These are phyloP conservation scores for Mesorhabditis belari DNA, from an alignment of 2,888 invertebrate genomes.

Conservation along the genomic window DNA sequence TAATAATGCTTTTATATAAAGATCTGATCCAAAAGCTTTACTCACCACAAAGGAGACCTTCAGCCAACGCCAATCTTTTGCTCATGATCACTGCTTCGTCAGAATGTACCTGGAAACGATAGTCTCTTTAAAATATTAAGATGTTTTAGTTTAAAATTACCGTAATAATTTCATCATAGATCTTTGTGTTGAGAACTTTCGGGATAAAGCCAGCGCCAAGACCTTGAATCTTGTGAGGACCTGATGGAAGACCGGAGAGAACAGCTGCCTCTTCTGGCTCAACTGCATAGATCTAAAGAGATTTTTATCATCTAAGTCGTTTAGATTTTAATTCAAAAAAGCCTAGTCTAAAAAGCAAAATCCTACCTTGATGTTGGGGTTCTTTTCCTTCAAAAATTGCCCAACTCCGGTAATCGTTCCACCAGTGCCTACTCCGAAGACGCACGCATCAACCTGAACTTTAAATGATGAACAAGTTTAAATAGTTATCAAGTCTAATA, in stretches of 20 bases:
- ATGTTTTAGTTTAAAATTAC: neutral
- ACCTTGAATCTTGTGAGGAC: slow-evolving; percentile 50
- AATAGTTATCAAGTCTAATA: neutral
- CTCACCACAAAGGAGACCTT: slow-evolving; percentile 42
- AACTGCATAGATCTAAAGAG: slow-evolving; percentile 35
- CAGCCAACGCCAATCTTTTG: slow-evolving; percentile 36
- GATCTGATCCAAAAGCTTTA: neutral
- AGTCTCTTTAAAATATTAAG: too few species aligned
- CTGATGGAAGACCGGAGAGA: slow-evolving; percentile 36
- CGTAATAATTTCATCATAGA: slow-evolving; percentile 40
- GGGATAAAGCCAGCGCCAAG: slow-evolving; percentile 50
- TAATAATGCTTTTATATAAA: neutral
- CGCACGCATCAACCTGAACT: slow-evolving; percentile 33
- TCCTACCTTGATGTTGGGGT: slow-evolving; percentile 33
- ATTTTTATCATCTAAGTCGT: too few species aligned
- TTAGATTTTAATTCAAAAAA: neutral
- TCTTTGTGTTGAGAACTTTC: slow-evolving; percentile 28
- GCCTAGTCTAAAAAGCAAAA: neutral
- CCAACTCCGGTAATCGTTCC: slow-evolving; percentile 50
- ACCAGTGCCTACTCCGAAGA: slow-evolving; percentile 49
- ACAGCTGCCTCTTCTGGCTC: slow-evolving; percentile 49
- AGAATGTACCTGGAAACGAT: too few species aligned
- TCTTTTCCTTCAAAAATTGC: slow-evolving; percentile 36
- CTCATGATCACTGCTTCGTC: slow-evolving; percentile 43
- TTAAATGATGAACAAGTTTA: neutral